A percentile compares a stretch with the other conserved stretches of the same genome.
These are phyloP conservation scores for Eurytoma adleriae DNA, from an alignment of 2,888 invertebrate genomes.

Conservation along the genomic window DNA sequence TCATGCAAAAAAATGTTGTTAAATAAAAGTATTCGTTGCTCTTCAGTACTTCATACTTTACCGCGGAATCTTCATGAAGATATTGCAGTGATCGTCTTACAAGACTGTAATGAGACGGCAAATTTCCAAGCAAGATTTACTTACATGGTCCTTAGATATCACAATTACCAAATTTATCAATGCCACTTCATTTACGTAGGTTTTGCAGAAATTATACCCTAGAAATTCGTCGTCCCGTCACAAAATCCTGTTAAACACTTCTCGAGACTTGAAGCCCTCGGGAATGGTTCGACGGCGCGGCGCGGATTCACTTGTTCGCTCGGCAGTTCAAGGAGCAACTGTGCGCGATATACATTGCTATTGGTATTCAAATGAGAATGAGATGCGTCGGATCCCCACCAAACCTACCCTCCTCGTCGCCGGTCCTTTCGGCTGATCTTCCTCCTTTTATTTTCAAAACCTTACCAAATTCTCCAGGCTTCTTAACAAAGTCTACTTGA, in stretches of 20 bases:
- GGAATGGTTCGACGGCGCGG: neutral
- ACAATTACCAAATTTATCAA: too few relatives aligned
- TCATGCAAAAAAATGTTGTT: conserved; percentile 42
- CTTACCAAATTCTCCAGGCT: neutral
- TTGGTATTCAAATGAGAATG: conserved; percentile 75
- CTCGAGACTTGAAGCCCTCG: neutral
- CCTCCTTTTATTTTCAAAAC: neutral
- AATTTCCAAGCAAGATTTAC: too few relatives aligned
- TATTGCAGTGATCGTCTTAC: neutral
- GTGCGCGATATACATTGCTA: conserved; percentile 61
- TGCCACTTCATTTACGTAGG: too few relatives aligned
- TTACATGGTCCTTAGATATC: too few relatives aligned
- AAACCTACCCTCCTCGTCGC: conserved; percentile 28
- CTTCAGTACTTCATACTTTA: conserved; percentile 20
- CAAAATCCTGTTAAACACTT: neutral
- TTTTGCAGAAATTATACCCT: neutral
- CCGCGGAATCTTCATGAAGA: conserved; percentile 17
- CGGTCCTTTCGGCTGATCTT: neutral
- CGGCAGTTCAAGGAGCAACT: conserved; percentile 8
- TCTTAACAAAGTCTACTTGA: too few relatives aligned
- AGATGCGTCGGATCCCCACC: conserved; percentile 57
- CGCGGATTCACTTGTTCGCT: conserved; percentile 29
- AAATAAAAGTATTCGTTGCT: conserved; percentile 9
- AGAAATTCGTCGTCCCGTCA: conserved; percentile 23
- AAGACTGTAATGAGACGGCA: neutral